Base-by-base conservation (phyloP, 2,888 invertebrate genomes). In the Drosophila nigricruria region DNA sequence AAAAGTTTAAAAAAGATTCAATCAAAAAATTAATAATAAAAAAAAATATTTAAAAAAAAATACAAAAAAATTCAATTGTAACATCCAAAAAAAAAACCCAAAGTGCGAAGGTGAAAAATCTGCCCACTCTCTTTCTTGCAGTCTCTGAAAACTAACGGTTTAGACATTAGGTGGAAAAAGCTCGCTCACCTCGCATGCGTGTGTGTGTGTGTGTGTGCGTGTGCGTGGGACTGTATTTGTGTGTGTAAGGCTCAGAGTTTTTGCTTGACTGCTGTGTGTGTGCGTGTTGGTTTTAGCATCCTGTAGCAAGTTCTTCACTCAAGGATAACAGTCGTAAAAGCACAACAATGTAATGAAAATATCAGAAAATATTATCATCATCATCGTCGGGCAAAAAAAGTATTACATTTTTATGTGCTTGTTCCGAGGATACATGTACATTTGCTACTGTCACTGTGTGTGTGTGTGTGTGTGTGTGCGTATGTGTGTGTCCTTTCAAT, bases 301-400 rank as follows among this genome's bases (percentile, higher is more conserved):
- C 89, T 84, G 80, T 84, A 71, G 79, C 82, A 82, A 89, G 87
- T 90, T 81, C 91, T 91, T 87, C 82, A 91, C 77, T 88, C 82
- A 91, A 91, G 87, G 88, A 91, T 90, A 88, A 84, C 83, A 87
- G 89, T 88, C 83, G 82, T 80, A 82, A 87, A 86, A 85, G 82
- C 80, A 87, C 85, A 89, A 89, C 87, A 89, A 84, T 89, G 88
- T 87, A 76, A 86, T 89, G 87, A 81, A 87, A 89, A 86, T 87
- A 86, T 89, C 89, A 73, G 72, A 78, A 78, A 89, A 87, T 86
- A 89, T 86, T 79, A 86, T 89, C 89, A 88, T 86, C 83, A 80
- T 82, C 81, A 69, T 78, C 80, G 71, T 68, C 57, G 65, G 30
- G 73, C 70, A 50, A 76, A 76, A 52, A 78, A 78, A 81, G 84